Evolutionary conservation across 1,140 invertebrate genomes (phyloP), one percentile per base, ranked within the genome.

Genomic region (Melipona quadrifasciata): DNA sequence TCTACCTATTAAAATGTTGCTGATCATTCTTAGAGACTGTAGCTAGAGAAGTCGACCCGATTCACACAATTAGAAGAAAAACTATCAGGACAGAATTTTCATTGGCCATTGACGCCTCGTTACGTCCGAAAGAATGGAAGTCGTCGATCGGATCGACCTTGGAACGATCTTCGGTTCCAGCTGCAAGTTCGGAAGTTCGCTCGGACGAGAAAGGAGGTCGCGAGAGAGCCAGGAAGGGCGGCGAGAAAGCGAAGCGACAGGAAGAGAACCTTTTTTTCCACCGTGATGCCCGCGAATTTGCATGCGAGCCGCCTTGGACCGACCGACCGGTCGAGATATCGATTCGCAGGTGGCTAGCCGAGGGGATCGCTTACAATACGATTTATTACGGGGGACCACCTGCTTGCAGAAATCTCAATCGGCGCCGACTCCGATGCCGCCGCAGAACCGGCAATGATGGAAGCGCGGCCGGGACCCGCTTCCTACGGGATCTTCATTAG

Each of bases 361-460:
- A 78, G 71, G 90, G 92, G 90, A 93, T 91, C 90, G 92, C 93
- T 94, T 93, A 94, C 93, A 94, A 94, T 94, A 93, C 93, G 93
- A 94, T 94, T 94, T 94, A 94, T 94, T 93, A 93, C 91, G 71
- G 82, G 85, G 90, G 90, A 92, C 91, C 93, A 94, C 93, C 93
- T 94, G 93, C 92, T 92, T 89, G 88, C 87, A 89, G 88, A 93
- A 93, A 93, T 93, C 92, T 93, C 91, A 93, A 93, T 93, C 93
- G n/a, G 92, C 47, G 80, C 89, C 88, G 90, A 85, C 86, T 80
- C n/a, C 85, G 81, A 85, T 88, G 85, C 86, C 90, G 86, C 87
- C 85, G 89, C 87, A 75, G 80, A 75, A 47, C 39, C 78, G 85
- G 85, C 74, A 86, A 86, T 87, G 87, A 91, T 88, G 87, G 85